Evolutionary conservation across 2,797 vertebrate genomes (phyloP).

Genomic region (Myiotriccus ornatus): DNA sequence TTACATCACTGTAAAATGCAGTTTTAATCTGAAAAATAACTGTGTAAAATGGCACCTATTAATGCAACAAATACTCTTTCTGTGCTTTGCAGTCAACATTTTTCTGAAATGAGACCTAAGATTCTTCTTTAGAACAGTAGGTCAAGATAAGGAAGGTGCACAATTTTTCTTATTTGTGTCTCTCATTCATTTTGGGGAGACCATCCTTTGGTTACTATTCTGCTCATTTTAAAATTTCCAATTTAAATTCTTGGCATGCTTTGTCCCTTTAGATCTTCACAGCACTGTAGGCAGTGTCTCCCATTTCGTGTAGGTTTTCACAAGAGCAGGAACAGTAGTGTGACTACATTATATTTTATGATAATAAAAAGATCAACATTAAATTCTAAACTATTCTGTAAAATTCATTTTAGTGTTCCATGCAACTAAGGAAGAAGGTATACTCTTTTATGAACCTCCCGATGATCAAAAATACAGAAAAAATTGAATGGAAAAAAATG

Average conservation of each 20-base stretch:
- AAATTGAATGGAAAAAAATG: not conserved
- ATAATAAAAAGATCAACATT: not conserved
- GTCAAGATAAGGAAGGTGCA: not conserved
- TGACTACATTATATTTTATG: not conserved
- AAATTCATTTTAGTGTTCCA: not conserved
- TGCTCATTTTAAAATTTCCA: not conserved
- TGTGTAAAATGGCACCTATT: not conserved
- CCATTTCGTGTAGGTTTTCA: not conserved
- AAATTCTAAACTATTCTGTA: not conserved
- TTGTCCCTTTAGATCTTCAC: not conserved
- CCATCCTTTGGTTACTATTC: not conserved
- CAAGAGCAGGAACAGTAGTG: not conserved
- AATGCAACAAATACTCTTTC: not conserved
- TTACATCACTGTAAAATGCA: not conserved
- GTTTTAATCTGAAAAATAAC: constrained; percentile 21
- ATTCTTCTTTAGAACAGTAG: not conserved
- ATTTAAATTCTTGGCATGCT: not conserved
- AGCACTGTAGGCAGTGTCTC: not conserved
- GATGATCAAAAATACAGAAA: not conserved
- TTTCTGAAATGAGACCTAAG: not conserved
- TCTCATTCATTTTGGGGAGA: not conserved
- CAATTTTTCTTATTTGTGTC: not conserved
- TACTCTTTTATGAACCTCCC: not conserved
- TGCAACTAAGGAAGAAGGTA: not conserved
- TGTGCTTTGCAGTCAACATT: not conserved